Conservation (phyloP, 2,888 invertebrate genomes). For the Blera fallax region DNA sequence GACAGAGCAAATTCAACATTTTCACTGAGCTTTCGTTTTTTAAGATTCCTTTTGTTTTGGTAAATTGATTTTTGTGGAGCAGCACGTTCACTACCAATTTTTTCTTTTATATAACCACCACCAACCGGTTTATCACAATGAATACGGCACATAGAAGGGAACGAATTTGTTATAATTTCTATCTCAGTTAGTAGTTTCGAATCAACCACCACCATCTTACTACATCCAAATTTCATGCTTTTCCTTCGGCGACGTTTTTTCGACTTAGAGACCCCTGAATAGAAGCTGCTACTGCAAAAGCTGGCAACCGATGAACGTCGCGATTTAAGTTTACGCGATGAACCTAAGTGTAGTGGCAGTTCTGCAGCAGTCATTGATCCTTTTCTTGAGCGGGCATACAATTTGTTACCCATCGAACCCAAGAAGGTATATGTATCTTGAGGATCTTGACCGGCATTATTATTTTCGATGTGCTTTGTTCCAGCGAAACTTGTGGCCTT, state of each 20-base stretch:
- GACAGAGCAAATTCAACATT: constrained; percentile 78
- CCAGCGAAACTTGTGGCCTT: constrained; percentile 17
- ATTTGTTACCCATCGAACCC: constrained; percentile 38
- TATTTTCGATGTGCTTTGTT: constrained; percentile 28
- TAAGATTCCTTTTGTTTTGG: constrained; percentile 82
- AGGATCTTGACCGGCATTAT: constrained; percentile 11
- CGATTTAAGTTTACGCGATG: constrained; percentile 79
- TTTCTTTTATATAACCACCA: constrained; percentile 53
- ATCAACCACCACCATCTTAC: constrained; percentile 79
- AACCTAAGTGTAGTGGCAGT: constrained; percentile 53
- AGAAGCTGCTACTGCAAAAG: constrained; percentile 80
- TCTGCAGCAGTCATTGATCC: constrained; percentile 73
- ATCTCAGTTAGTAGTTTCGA: constrained; percentile 83
- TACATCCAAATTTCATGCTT: constrained; percentile 77
- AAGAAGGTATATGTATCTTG: constrained; percentile 39
- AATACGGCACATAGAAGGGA: constrained; percentile 82
- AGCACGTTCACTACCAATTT: constrained; percentile 74
- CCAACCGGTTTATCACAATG: constrained; percentile 75
- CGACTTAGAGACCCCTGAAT: constrained; percentile 79
- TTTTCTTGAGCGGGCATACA: constrained; percentile 55
- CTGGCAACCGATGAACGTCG: constrained; percentile 81
- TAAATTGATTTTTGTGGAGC: constrained; percentile 85
- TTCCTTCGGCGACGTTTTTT: constrained; percentile 78
- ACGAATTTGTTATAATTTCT: constrained; percentile 84
- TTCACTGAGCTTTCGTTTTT: constrained; percentile 79